A percentile compares a stretch with the other conserved stretches of the same genome.
phyloP scores from a whole-genome alignment of 2,888 invertebrate genomes.

The Ischnus inquisitorius region DNA sequence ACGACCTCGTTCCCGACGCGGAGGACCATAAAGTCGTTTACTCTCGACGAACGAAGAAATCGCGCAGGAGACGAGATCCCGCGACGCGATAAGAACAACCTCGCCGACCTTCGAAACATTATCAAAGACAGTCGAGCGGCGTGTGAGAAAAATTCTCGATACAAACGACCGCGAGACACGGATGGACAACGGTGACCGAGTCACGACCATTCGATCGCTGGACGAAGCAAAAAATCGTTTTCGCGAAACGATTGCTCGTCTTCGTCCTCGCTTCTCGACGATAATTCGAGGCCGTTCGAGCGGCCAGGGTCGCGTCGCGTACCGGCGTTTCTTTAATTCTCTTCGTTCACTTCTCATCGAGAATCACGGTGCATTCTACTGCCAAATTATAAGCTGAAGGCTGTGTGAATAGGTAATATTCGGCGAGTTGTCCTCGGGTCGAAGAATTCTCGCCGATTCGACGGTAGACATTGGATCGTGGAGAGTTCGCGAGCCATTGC shows the following conservation, averaged over 20 bases:
- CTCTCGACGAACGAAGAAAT: conserved; percentile 62
- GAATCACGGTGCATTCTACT: conserved; percentile 59
- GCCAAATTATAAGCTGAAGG: conserved; percentile 63
- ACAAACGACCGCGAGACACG: no score
- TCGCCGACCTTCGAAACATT: no score
- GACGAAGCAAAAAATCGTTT: no score
- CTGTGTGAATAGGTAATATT: conserved; percentile 61
- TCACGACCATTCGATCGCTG: no score
- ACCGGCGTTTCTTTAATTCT: neutral
- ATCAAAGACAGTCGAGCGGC: no score
- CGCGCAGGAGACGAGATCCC: conserved; percentile 64
- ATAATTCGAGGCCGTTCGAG: no score
- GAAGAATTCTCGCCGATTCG: conserved; percentile 13
- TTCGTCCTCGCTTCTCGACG: no score
- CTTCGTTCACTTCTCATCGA: neutral
- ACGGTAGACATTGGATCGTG: conserved; percentile 16
- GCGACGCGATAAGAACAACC: conserved; percentile 50
- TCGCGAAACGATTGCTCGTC: no score
- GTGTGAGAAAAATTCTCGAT: no score
- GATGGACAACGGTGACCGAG: no score
- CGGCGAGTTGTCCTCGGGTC: conserved; percentile 20
- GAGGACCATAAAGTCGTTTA: conserved; percentile 43
- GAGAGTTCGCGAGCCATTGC: neutral
- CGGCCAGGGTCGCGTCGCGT: no score
- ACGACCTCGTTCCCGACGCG: conserved; percentile 50